Evolutionary conservation across 2,888 invertebrate species (phyloP), one percentile per base, ranked within the genome.

Genomic region (Serrognathus titanus): DNA sequence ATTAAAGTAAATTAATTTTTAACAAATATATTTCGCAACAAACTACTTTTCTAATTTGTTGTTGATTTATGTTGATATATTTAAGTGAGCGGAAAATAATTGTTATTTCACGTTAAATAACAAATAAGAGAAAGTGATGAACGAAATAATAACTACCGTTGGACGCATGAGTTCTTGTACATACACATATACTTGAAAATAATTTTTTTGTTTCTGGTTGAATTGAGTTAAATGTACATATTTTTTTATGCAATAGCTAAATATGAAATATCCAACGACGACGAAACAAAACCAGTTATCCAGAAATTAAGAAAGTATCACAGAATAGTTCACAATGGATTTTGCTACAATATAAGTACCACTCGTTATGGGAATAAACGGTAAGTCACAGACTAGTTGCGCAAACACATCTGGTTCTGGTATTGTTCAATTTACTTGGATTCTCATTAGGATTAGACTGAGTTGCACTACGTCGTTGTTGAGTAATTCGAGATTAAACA

Each of bases 341-440:
- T 69, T 63, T 61, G 63, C 52, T 71, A 71, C 60, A 66, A 64
- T 54, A 71, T 68, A 40, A 69, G 67, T 40, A 53, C 57, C 11
- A 57, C 57, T 7, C 20, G 53, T 24, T 39, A 13, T 9, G 31
- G 51, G 16, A 53, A 57, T 38, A 53, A 41, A 46, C 49, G 57
- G 57, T 57, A 57, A 46, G 12, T 55, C 24, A n/a, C 16, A 6
- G 20, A 7, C 1, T 36, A 10, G 3, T 11, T 10, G 6, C 16
- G 8, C 37, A 12, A 50, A 13, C 12, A 12, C 39, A 38, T 8
- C 6, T 41, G 41, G 16, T 12, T 41, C 16, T 41, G 16, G 41
- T 41, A 41, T 12, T 10, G 10, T 16, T 7, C 10, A 31, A 31
- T 31, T 31, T 13, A 41, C 8, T 12, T 16, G 2, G 16, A 16